Evolutionary conservation across 2,113 vertebrate species (phyloP), one percentile per base, ranked within the genome.

Genomic region (Brachyistius frenatus): DNA sequence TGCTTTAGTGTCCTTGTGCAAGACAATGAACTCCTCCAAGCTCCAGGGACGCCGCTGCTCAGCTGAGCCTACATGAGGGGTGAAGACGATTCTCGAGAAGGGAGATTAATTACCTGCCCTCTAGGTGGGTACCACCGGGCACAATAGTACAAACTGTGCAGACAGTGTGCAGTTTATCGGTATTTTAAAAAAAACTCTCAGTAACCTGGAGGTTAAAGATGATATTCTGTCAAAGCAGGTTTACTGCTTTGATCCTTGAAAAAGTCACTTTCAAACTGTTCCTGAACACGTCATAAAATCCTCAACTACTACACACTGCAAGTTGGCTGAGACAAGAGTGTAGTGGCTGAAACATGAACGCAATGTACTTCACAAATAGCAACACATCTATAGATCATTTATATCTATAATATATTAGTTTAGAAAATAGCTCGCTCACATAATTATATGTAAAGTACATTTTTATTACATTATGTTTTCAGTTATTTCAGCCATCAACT

Each of bases 91-190:
- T 78, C 72, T 76, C 30, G 49, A 58, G 49, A 88, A 83, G 74
- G 73, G 77, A 82, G 80, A 88, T 87, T 85, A 85, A 82, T 86
- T 85, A 79, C 67, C 53, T 64, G 61, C 80, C 73, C 77, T 52
- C 61, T 57, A 75, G 81, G 87, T 83, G 81, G 81, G 73, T 78
- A 84, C 85, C 23, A 23, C 80, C 61, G 78, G 64, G 62, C 49
- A 55, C 73, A 69, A 36, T 23, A 49, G 66, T 55, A 52, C 74
- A 81, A 81, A 83, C 53, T 81, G 72, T 81, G 61, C 49, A 61
- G 56, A 74, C 14, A 5, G 31, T 0, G 8, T 58, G 23, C 67
- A 66, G 2, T 64, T 76, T 39, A 70, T 77, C 2, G 36, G 55
- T 36, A 3, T 55, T 56, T 71, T 76, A 47, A 62, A 61, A 23